Evolutionary conservation across 2,888 invertebrate genomes (phyloP).

Genomic region (Microctonus aethiopoides): DNA sequence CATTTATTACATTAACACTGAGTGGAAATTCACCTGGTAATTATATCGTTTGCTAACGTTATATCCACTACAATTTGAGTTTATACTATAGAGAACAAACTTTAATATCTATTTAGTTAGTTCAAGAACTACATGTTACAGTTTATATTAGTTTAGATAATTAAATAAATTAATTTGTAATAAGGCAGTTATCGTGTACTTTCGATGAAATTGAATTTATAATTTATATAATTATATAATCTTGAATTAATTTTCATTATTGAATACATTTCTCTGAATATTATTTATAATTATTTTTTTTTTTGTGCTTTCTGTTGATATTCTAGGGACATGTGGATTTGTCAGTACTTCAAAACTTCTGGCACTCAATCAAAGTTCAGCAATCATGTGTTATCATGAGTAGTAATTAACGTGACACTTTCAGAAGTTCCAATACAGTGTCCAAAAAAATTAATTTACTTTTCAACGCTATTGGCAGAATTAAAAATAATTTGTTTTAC

Average conservation of each 20-base stretch:
- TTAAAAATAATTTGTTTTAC: background rate
- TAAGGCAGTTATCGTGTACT: background rate
- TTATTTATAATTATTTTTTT: background rate
- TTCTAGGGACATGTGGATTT: background rate
- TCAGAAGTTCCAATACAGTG: too few species aligned
- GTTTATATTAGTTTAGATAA: background rate
- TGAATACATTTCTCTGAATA: background rate
- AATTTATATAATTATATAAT: background rate
- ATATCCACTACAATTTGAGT: background rate
- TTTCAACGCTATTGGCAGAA: background rate
- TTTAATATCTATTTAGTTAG: background rate
- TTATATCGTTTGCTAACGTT: background rate
- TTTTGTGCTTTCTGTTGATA: background rate
- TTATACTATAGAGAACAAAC: background rate
- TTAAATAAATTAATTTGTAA: background rate
- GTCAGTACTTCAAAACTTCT: background rate
- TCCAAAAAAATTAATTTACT: too few species aligned
- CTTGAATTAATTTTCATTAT: too few species aligned
- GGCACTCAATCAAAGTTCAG: conserved; percentile 16
- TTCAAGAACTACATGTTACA: background rate
- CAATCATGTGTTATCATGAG: background rate
- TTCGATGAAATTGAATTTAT: background rate
- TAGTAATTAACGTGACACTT: background rate
- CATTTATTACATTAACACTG: conserved; percentile 9
- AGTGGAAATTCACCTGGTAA: background rate